phyloP scores from a whole-genome alignment of 1,140 invertebrate species.

The Sminthurides bifidus region DNA sequence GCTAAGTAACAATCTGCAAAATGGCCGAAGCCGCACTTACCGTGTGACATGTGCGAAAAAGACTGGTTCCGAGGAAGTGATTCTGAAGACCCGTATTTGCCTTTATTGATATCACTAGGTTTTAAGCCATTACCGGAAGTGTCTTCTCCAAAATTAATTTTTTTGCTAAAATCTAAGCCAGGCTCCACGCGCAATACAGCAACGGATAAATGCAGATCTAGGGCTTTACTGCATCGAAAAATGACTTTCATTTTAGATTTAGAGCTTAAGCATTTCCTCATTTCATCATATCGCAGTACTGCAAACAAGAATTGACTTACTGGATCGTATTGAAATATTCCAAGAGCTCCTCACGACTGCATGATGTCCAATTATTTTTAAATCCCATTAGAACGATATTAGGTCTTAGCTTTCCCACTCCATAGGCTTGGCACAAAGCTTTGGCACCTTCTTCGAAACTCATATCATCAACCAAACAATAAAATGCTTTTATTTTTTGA shows the following conservation, averaged over 20 bases:
- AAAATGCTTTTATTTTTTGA: conserved; percentile 43
- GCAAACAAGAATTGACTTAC: conserved; percentile 34
- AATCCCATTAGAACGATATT: conserved; percentile 71
- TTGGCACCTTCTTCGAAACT: conserved; percentile 45
- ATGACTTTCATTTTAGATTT: background rate
- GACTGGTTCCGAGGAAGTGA: conserved; percentile 45
- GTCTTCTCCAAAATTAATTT: conserved; percentile 28
- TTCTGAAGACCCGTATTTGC: conserved; percentile 31
- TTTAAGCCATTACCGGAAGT: too few species aligned
- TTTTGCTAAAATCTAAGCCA: conserved; percentile 53
- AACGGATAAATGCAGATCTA: conserved; percentile 83
- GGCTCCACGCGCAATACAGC: conserved; percentile 70
- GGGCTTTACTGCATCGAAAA: conserved; percentile 57
- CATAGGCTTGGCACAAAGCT: conserved; percentile 63
- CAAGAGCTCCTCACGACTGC: conserved; percentile 34
- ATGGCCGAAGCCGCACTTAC: conserved; percentile 34
- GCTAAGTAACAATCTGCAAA: background rate
- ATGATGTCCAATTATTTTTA: conserved; percentile 38
- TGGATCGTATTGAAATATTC: conserved; percentile 42
- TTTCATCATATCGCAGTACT: conserved; percentile 3
- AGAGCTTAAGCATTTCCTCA: background rate
- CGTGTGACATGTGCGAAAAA: conserved; percentile 53
- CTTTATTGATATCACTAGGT: conserved; percentile 6
- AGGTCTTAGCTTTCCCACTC: conserved; percentile 76
- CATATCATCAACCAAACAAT: conserved; percentile 38